Conservation (phyloP, 2,113 vertebrate species). For the Hyperopisus bebe region DNA sequence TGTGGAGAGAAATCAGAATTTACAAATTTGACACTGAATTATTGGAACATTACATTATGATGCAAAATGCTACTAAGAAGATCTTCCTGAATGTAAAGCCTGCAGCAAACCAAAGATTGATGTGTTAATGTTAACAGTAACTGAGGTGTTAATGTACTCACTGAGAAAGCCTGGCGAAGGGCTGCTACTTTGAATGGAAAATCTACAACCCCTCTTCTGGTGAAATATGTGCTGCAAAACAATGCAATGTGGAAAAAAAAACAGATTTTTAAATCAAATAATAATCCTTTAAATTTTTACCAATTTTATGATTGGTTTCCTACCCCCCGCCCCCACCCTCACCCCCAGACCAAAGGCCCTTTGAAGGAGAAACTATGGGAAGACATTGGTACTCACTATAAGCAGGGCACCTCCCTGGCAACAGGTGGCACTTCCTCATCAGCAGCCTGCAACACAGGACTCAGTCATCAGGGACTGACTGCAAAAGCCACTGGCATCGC, state of each 20-base stretch:
- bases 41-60: neutral
- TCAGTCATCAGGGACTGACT: neutral
- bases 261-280: too few species aligned
- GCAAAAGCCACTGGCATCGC: neutral
- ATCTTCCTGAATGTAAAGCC: neutral
- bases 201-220: too few species aligned
- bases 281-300: neutral
- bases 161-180: too few species aligned
- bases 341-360: neutral
- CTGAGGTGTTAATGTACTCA: neutral
- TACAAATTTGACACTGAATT: neutral
- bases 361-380: neutral
- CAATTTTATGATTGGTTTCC: neutral
- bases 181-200: too few species aligned
- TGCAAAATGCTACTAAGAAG: neutral
- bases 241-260: too few species aligned
- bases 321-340: neutral
- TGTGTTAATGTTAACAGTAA: neutral
- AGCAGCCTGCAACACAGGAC: neutral
- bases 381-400: neutral
- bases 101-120: constrained; percentile 26
- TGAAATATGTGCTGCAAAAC: too few species aligned
- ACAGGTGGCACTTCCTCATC: neutral
- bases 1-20: neutral
- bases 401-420: neutral